Evolutionary conservation across 2,888 invertebrate species (phyloP).

Genomic region (Kuschelorhynchus macadamiae): DNA sequence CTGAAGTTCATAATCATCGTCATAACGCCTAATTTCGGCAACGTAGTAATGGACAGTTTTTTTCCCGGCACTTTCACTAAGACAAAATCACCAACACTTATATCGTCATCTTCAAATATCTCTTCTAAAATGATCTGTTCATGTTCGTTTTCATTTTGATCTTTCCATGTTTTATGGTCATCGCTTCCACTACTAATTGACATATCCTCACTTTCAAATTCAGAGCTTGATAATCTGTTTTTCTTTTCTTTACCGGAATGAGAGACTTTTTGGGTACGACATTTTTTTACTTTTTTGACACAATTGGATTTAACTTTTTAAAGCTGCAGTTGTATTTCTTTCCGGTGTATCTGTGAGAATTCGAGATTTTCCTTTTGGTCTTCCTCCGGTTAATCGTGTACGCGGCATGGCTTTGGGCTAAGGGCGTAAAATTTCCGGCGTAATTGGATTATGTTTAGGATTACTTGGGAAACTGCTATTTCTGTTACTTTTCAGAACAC

Average conservation of each 20-base stretch:
- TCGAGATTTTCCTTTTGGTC: neutral
- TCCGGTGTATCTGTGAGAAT: conserved; percentile 6
- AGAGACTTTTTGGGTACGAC: neutral
- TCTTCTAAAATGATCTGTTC: neutral
- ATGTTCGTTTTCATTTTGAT: neutral
- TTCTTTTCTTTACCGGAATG: neutral
- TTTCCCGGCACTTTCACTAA: conserved; percentile 5
- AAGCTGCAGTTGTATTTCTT: neutral
- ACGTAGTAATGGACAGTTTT: conserved; percentile 4
- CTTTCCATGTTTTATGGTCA: neutral
- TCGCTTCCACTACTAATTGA: neutral
- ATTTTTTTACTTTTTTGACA: neutral
- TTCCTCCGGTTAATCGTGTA: neutral
- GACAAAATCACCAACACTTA: neutral
- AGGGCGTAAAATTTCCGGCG: neutral
- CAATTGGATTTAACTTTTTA: neutral
- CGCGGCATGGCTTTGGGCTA: conserved; percentile 3
- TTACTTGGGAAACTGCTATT: neutral
- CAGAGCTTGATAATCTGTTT: neutral
- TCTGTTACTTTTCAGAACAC: too few species aligned
- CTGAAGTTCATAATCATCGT: neutral
- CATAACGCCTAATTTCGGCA: neutral
- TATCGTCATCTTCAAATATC: neutral
- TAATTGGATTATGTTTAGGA: neutral
- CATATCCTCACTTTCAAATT: neutral